Evolutionary conservation across 2,888 invertebrate genomes (phyloP).

Genomic region (Mayetiola destructor): DNA sequence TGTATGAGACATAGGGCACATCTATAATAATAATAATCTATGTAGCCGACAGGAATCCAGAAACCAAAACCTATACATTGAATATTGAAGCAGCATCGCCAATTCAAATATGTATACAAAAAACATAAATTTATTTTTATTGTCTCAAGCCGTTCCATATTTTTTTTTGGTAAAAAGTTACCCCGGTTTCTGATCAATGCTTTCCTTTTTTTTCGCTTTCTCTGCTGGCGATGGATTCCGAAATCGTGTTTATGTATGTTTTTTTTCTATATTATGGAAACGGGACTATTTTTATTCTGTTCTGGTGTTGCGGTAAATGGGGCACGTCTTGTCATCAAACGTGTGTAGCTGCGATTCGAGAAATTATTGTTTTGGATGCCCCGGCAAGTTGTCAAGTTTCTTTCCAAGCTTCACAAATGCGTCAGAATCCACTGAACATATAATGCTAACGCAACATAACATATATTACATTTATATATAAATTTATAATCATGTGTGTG

Average conservation of each 20-base stretch:
- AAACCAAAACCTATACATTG: not conserved
- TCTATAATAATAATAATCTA: no score
- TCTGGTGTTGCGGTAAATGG: not conserved
- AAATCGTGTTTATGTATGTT: not conserved
- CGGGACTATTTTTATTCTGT: not conserved
- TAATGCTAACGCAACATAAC: not conserved
- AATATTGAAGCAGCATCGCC: not conserved
- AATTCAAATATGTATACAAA: slow-evolving; percentile 2
- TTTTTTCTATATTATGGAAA: not conserved
- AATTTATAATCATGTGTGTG: not conserved
- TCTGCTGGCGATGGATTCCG: no score
- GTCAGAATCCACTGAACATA: not conserved
- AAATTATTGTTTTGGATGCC: not conserved
- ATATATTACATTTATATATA: not conserved
- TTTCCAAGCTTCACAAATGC: not conserved
- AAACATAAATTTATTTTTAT: not conserved
- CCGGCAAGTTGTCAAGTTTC: not conserved
- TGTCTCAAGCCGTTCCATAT: not conserved
- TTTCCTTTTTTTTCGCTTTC: not conserved
- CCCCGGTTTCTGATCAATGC: no score
- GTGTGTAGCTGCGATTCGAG: not conserved
- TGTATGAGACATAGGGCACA: no score
- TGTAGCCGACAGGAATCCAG: not conserved
- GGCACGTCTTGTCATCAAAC: not conserved
- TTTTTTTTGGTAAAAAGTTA: no score